Percentiles rank a stretch among this genome's conserved stretches.
phyloP scores from a whole-genome alignment of 37 sponge, comb jelly and placozoan genomes.

The Cliona cf. orientalis region DNA sequence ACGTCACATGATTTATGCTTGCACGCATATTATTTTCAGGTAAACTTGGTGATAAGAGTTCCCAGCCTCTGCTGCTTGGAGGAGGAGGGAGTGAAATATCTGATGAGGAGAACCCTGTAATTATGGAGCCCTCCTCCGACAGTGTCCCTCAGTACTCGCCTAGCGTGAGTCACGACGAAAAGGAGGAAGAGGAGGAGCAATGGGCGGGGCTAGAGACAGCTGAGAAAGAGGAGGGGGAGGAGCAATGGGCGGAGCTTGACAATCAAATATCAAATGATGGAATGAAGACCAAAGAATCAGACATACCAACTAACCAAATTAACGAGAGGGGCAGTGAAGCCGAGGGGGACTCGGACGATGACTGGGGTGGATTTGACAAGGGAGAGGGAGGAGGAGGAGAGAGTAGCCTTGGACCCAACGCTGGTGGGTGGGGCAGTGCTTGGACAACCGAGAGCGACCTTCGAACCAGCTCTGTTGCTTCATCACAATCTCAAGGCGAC shows the following conservation, averaged over 20 bases:
- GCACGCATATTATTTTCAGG: neutral
- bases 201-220: neutral
- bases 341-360: neutral
- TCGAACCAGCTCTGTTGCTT: too few relatives aligned
- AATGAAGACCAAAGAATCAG: neutral
- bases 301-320: neutral
- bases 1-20: neutral
- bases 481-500: neutral
- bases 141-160: conserved; percentile 46
- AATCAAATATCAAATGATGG: neutral
- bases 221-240: conserved; percentile 4
- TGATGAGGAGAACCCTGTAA: too few relatives aligned
- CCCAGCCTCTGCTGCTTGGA: too few relatives aligned
- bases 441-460: too few relatives aligned
- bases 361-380: neutral
- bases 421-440: neutral
- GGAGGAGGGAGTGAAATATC: too few relatives aligned
- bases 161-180: conserved; percentile 60
- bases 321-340: neutral
- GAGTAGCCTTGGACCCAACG: neutral
- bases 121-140: conserved; percentile 6
- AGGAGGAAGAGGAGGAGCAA: conserved; percentile 5
- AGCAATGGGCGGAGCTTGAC: neutral
- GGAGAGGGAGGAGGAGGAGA: neutral
- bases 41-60: neutral